Base-by-base conservation (phyloP, 2,113 vertebrate species). In the Addax nasomaculatus region DNA sequence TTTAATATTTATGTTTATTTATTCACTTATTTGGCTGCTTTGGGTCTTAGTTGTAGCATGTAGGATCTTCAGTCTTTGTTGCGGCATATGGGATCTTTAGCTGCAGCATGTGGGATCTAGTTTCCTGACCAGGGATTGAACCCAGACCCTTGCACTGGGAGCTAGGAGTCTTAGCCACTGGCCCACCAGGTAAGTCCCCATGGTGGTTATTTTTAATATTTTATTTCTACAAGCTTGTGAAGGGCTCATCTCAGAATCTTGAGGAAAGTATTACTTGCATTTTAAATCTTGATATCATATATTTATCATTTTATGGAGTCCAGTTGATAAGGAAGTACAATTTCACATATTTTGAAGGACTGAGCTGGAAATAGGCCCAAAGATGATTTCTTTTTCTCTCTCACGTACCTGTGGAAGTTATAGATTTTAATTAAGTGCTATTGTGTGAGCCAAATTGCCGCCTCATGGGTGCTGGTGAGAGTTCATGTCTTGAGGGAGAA, bases 291-390 rank as follows among this genome's bases (percentile, higher is more conserved):
- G 6, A 4, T 92, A n/a, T 39, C 36, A 89, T 94, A 27, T 57
- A 33, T 53, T 89, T 96, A 39, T 84, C 7, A 58, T 55, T 96
- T 81, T n/a, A 36, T n/a, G 16, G 39, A 23, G 23, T 86, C 11
- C 30, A 57, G n/a, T 60, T 85, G 81, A 64, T 95, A 83, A 95
- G 96, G 79, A 96, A 95, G 91, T 57, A 51, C 2, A 0, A 12
- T 80, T 96, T 90, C 36, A 90, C 29, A 55, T 97, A 60, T 90
- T 95, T 96, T 95, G 57, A 92, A 97, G 94, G n/a, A 57, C 2
- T 81, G 49, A n/a, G 11, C 76, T 85, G n/a, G 93, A 87, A 58
- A 91, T 6, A 53, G 57, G 60, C 70, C 70, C 25, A 25, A 58
- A 55, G 67, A 73, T 73, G 9, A n/a, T 21, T 85, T 94, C 16